Base-by-base conservation (phyloP, 2,888 invertebrate species). In the Hyposoter didymator region DNA sequence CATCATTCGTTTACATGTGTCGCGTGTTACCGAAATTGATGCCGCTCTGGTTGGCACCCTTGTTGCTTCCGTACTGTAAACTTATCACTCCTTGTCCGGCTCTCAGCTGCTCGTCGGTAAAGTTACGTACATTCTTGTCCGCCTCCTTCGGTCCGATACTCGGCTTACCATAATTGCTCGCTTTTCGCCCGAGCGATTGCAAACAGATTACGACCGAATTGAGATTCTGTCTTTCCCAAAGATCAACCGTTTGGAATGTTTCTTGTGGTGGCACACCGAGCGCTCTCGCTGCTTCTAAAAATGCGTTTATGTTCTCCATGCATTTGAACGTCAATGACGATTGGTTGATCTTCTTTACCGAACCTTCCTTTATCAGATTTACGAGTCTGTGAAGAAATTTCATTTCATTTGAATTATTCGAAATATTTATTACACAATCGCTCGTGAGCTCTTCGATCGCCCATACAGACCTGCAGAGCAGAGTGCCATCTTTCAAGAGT, bases 281-380 rank as follows among this genome's bases (percentile, higher is more conserved):
- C 82, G 95, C 96, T 92, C 96, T 96, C 81, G 97, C 98, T 12
- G 97, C 97, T 89, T 97, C 97, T 84, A 98, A 95, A 95, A 99
- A 99, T 39, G 97, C 97, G 94, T 98, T 98, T 90, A 99, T 99
- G 94, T 99, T 99, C 95, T 99, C 99, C 99, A 99, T 99, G 94
- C 98, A 98, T 93, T 99, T 99, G 95, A 99, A 99, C 84, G 98
- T 98, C 97, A 98, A 97, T 92, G 96, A 96, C 83, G 97, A 97
- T 47, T 93, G 93, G 94, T 99, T 99, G 90, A 99, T 96, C 95
- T 98, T 99, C 95, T 98, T 99, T 82, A 99, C 96, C 78, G 96
- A 96, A 66, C 97, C 97, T 0, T 97, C 96, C 93, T 98, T 96
- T 90, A 99, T 96, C 89, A 95, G 95, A 94, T 99, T 99, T 39